phyloP scores from a whole-genome alignment of 1,140 invertebrate genomes.

The Camponotus floridanus region DNA sequence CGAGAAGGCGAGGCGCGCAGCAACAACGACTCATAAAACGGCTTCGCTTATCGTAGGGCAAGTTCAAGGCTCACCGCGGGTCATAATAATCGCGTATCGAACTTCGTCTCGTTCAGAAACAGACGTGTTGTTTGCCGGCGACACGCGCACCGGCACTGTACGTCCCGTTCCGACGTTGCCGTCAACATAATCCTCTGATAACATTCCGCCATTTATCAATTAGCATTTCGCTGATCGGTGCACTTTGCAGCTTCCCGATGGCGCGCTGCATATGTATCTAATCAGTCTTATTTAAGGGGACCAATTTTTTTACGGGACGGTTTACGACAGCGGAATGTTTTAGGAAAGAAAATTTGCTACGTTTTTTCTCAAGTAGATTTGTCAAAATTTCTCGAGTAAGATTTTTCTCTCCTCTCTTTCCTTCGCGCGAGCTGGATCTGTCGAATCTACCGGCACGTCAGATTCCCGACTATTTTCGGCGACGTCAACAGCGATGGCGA shows the following conservation, averaged over 20 bases:
- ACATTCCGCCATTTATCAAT: conserved; percentile 50
- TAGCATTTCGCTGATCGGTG: conserved; percentile 34
- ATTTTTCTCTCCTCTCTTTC: background rate
- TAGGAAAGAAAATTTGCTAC: background rate
- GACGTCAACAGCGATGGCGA: conserved; percentile 60
- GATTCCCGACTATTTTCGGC: conserved; percentile 41
- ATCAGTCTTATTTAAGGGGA: background rate
- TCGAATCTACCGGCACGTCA: background rate
- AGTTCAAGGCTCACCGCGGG: conserved; percentile 85
- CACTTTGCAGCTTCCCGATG: conserved; percentile 15
- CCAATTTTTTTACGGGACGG: background rate
- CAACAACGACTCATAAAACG: conserved; percentile 66
- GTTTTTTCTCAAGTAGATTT: background rate
- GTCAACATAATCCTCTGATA: conserved; percentile 28
- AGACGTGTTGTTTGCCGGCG: conserved; percentile 79
- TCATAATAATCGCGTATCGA: conserved; percentile 84
- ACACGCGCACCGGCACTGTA: conserved; percentile 53
- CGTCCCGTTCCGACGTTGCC: conserved; percentile 6
- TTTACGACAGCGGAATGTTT: background rate
- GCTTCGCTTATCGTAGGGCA: conserved; percentile 83
- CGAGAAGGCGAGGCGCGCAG: conserved; percentile 32
- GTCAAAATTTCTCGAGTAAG: conserved; percentile 2
- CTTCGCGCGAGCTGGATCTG: background rate
- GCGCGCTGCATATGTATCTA: conserved; percentile 4
- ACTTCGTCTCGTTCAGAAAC: conserved; percentile 79